Percentiles rank a stretch among this genome's conserved stretches.
phyloP scores from a whole-genome alignment of 92 coral and sea anemone genomes.

The Hydrozoanthus gracilis region DNA sequence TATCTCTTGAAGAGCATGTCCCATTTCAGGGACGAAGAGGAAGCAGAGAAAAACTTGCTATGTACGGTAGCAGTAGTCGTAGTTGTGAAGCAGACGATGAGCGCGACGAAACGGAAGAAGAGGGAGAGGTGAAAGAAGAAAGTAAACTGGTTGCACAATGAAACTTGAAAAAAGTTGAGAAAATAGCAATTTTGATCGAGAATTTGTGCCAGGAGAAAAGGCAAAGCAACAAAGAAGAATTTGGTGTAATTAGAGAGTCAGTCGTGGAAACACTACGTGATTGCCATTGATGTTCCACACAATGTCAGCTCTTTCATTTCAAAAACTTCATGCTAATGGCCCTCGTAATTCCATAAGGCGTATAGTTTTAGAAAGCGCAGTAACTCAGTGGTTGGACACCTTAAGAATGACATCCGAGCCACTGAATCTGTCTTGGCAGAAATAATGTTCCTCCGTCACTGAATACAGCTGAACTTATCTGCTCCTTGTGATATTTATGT shows the following conservation, averaged over 20 bases:
- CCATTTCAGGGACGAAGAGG: slow-evolving; percentile 42
- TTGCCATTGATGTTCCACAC: background rate
- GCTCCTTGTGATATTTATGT: no score
- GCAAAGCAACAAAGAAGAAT: background rate
- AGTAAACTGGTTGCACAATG: slow-evolving; percentile 31
- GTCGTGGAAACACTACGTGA: background rate
- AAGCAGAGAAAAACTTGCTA: slow-evolving; percentile 55
- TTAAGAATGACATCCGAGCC: background rate
- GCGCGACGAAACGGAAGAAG: slow-evolving; percentile 71
- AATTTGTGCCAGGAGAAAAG: background rate
- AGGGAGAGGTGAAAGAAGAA: slow-evolving; percentile 42
- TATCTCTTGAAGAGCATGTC: slow-evolving; percentile 30
- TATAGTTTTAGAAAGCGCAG: background rate
- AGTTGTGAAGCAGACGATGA: slow-evolving; percentile 99
- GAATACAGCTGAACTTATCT: no score
- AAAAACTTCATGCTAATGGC: background rate
- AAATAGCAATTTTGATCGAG: background rate
- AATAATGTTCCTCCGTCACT: no score
- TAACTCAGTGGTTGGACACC: background rate
- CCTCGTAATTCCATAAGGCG: background rate
- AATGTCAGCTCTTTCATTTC: background rate
- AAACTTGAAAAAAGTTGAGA: background rate
- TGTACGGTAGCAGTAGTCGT: slow-evolving; percentile 90
- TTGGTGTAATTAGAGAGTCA: background rate
- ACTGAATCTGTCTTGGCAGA: no score